Evolutionary conservation across 2,113 vertebrate species (phyloP).

Genomic region (Atractosteus spatula): DNA sequence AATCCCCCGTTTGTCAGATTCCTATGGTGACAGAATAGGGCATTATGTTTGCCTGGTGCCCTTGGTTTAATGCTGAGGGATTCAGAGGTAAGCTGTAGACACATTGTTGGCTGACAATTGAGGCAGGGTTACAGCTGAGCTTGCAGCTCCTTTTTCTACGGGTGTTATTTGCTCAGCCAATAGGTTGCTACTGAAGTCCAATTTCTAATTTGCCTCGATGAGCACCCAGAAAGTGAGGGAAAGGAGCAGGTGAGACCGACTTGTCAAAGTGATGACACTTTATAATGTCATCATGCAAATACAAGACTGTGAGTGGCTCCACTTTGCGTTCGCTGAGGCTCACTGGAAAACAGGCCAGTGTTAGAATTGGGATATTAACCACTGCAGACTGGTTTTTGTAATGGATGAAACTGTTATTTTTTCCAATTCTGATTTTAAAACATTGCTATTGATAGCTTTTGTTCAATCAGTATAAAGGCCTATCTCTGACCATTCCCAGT

Average conservation of each 20-base stretch:
- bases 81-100: slow-evolving; percentile 54
- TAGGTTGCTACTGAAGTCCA: slow-evolving; percentile 41
- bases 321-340: neutral
- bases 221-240: slow-evolving; percentile 45
- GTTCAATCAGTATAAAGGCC: too few relatives aligned
- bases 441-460: too few relatives aligned
- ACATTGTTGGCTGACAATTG: slow-evolving; percentile 59
- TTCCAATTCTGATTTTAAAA: too few relatives aligned
- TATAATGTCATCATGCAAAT: too few relatives aligned
- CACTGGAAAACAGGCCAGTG: neutral
- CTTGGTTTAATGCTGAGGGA: slow-evolving; percentile 48
- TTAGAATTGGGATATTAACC: too few relatives aligned
- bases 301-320: too few relatives aligned
- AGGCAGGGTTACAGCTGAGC: slow-evolving; percentile 64
- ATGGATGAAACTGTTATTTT: too few relatives aligned
- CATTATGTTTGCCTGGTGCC: slow-evolving; percentile 59
- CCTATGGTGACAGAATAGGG: slow-evolving; percentile 38
- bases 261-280: neutral
- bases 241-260: slow-evolving; percentile 51
- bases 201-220: slow-evolving; percentile 31
- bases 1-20: slow-evolving; percentile 3
- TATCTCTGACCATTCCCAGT: too few relatives aligned
- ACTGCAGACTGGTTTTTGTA: too few relatives aligned
- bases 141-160: slow-evolving; percentile 59
- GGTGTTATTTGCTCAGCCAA: slow-evolving; percentile 46